A percentile compares a stretch with the other conserved stretches of the same genome.
Evolutionary conservation across 2,888 invertebrate genomes (phyloP).

Genomic region (Taphrorychus bicolor): DNA sequence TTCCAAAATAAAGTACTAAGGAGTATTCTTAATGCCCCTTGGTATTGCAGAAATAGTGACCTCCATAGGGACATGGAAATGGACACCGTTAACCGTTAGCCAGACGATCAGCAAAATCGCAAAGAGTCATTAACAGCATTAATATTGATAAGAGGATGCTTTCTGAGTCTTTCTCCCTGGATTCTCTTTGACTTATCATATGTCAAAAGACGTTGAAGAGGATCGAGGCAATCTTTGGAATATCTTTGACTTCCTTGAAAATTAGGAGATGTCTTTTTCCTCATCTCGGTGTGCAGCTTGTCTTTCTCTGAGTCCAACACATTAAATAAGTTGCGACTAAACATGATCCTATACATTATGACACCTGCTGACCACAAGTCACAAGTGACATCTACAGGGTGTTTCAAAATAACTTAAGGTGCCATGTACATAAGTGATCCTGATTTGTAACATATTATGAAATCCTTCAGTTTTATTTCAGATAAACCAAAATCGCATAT

Average conservation of each 20-base stretch:
- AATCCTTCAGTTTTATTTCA: constrained; percentile 25
- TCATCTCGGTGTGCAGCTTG: neutral
- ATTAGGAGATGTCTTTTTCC: neutral
- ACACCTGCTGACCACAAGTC: constrained; percentile 44
- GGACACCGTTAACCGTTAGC: no score
- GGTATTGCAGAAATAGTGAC: no score
- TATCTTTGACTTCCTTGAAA: neutral
- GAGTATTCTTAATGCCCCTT: no score
- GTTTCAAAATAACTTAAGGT: constrained; percentile 42
- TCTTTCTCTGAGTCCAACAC: neutral
- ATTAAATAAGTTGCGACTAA: constrained; percentile 19
- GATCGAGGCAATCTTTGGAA: neutral
- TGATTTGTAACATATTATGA: neutral
- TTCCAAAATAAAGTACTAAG: no score
- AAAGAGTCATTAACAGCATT: no score
- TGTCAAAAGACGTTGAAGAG: neutral
- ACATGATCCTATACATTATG: constrained; percentile 42
- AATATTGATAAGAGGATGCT: constrained; percentile 13
- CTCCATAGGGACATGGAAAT: no score
- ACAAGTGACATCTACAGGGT: constrained; percentile 36
- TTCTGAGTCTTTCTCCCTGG: constrained; percentile 2
- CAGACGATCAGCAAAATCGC: no score
- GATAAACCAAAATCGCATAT: constrained; percentile 43
- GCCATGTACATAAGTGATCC: constrained; percentile 44
- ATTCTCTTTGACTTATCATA: constrained; percentile 7